A percentile compares a stretch with the other conserved stretches of the same genome.
Conservation (phyloP, 2,888 invertebrate genomes). For the Drosophila melanosoma region DNA sequence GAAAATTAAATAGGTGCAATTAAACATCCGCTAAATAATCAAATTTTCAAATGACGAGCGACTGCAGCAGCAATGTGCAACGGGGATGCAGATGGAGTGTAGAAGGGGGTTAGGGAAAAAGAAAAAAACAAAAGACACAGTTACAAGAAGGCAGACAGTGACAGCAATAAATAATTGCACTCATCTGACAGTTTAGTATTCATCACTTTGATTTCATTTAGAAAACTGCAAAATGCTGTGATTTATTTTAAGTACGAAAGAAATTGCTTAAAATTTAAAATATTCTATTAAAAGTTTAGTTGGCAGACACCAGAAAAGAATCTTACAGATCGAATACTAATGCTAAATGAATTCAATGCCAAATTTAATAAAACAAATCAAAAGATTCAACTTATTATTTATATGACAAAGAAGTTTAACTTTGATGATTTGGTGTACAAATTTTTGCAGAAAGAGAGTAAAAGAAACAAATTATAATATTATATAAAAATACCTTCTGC, state of each 20-base stretch:
- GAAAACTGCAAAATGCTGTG: not conserved
- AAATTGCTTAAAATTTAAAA: not conserved
- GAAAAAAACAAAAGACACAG: slow-evolving; percentile 5
- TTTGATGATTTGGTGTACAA: not conserved
- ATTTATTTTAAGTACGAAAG: not conserved
- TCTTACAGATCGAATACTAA: not conserved
- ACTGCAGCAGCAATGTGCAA: not conserved
- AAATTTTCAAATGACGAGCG: slow-evolving; percentile 77
- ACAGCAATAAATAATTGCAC: slow-evolving; percentile 28
- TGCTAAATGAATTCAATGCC: accelerated
- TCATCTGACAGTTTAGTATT: not conserved
- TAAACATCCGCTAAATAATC: slow-evolving; percentile 84
- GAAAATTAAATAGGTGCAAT: slow-evolving; percentile 84
- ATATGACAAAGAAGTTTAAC: not conserved
- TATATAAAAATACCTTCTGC: not conserved
- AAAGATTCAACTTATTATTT: too few species aligned
- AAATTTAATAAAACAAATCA: not conserved
- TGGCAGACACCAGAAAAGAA: not conserved
- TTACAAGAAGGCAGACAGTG: slow-evolving; percentile 15
- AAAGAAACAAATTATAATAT: not conserved
- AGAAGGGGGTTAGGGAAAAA: not conserved
- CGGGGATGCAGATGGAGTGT: not conserved
- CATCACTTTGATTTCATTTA: not conserved
- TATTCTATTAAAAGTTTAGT: not conserved
- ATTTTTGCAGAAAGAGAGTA: not conserved